Evolutionary conservation across 1,140 invertebrate genomes (phyloP).

Genomic region (Drosophila funebris): DNA sequence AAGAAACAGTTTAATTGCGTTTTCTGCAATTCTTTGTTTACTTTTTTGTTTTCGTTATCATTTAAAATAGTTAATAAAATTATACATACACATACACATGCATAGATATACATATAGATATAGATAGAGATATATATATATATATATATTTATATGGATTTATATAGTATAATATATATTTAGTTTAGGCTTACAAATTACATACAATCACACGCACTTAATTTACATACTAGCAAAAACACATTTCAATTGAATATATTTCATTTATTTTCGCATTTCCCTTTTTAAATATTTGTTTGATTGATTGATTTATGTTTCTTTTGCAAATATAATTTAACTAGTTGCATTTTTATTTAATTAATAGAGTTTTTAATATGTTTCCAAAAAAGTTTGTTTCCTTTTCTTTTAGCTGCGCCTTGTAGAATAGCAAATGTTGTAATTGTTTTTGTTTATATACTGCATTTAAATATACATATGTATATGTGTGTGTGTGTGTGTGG

Average conservation of each 20-base stretch:
- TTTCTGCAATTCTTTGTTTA: constrained; percentile 26
- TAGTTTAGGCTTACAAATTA: constrained; percentile 60
- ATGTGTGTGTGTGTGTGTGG: constrained; percentile 21
- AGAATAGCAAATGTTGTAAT: background rate
- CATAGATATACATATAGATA: background rate
- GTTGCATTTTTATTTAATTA: background rate
- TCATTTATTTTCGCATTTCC: background rate
- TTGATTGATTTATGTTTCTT: constrained; percentile 3
- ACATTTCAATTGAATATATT: constrained; percentile 47
- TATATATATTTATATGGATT: background rate
- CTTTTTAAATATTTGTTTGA: too few relatives aligned
- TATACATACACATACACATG: constrained; percentile 30
- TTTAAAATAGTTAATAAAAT: constrained; percentile 59
- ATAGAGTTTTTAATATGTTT: background rate
- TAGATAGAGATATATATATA: constrained; percentile 4
- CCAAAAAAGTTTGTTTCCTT: constrained; percentile 16
- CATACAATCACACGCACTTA: constrained; percentile 79
- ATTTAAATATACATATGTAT: constrained; percentile 49
- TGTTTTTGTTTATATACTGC: constrained; percentile 38
- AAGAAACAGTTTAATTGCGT: constrained; percentile 49
- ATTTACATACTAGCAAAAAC: constrained; percentile 66
- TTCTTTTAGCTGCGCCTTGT: constrained; percentile 57
- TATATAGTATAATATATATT: constrained; percentile 27
- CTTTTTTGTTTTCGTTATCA: constrained; percentile 35
- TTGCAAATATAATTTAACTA: constrained; percentile 58